A percentile compares a stretch with the other conserved stretches of the same genome.
Conservation (phyloP, 2,888 invertebrate species). For the Lasioglossum morio region DNA sequence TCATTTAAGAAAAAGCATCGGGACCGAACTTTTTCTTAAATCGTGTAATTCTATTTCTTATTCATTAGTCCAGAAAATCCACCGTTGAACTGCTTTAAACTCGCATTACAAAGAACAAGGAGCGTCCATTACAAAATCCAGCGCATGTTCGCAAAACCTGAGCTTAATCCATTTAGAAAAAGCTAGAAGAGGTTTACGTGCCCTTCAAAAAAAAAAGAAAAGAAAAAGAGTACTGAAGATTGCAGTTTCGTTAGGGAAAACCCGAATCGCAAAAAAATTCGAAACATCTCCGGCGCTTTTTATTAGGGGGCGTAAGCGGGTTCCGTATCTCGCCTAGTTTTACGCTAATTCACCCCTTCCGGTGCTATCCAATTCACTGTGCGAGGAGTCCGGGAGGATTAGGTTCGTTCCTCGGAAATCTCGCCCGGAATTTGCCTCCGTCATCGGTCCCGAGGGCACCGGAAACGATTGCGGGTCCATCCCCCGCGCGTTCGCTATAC, state of each 20-base stretch:
- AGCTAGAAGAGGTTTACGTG: background rate
- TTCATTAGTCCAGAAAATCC: no score
- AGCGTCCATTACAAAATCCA: background rate
- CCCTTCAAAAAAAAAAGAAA: background rate
- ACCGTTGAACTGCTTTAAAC: background rate
- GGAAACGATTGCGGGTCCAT: slow-evolving; percentile 60
- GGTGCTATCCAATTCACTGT: slow-evolving; percentile 74
- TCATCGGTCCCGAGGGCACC: slow-evolving; percentile 71
- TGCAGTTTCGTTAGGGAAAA: background rate
- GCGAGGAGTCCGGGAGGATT: slow-evolving; percentile 69
- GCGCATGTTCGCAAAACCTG: background rate
- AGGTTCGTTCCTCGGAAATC: slow-evolving; percentile 73
- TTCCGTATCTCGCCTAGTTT: slow-evolving; percentile 48
- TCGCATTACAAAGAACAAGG: background rate
- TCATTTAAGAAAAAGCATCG: no score
- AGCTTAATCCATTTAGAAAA: background rate
- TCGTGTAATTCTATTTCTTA: no score
- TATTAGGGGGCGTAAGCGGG: slow-evolving; percentile 30
- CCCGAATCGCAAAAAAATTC: slow-evolving; percentile 30
- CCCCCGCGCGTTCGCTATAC: slow-evolving; percentile 6
- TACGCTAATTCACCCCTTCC: slow-evolving; percentile 75
- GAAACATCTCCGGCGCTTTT: slow-evolving; percentile 20
- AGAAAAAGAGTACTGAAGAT: background rate
- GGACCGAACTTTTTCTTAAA: no score
- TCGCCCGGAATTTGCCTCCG: slow-evolving; percentile 71